Evolutionary conservation across 2,797 vertebrate genomes (phyloP), one percentile per base, ranked within the genome.

Genomic region (Meda fulgida): DNA sequence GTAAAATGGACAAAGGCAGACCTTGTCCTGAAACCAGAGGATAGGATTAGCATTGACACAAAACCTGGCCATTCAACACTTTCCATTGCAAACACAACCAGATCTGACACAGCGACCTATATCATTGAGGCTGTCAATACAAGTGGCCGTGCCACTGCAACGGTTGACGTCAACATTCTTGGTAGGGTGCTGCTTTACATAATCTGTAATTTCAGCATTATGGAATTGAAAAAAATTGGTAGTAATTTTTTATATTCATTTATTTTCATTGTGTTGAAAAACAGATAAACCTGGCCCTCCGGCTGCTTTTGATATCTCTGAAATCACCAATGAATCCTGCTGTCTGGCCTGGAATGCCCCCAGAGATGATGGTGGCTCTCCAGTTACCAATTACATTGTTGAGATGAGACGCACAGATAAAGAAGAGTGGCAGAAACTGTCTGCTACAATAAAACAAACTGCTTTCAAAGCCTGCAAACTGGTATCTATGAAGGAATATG

Each of bases 1-100:
- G 90, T 99, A 82, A 99, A 98, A 89, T 99, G 98, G 98, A 99
- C 97, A 65, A 99, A 99, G 90, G 98, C 98, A 0, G 98, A 99
- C 86, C 92, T 87, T 66, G 91, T 99, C 82, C 93, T 99, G 85
- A 97, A 91, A 89, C 89, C 94, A 5, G 96, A 98, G 31, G 94
- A 97, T 46, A 97, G 97, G 91, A 92, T 98, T 86, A 84, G 91
- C 43, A 99, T 99, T 48, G 97, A 99, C 90, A 96, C 94, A 9
- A 94, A 96, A 85, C 97, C 97, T 23, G 95, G 94, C 81, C 96
- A 97, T 87, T 99, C 98, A 81, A 97, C 94, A 89, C 93, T 99
- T 70, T 96, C 95, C 29, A 97, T 99, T 58, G 60, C 84, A 48
- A 96, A 97, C 5, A 99, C 97, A 79, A 97, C 94, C 73, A 96